phyloP scores from a whole-genome alignment of 2,888 invertebrate species.

The Caenorhabditis plicata region DNA sequence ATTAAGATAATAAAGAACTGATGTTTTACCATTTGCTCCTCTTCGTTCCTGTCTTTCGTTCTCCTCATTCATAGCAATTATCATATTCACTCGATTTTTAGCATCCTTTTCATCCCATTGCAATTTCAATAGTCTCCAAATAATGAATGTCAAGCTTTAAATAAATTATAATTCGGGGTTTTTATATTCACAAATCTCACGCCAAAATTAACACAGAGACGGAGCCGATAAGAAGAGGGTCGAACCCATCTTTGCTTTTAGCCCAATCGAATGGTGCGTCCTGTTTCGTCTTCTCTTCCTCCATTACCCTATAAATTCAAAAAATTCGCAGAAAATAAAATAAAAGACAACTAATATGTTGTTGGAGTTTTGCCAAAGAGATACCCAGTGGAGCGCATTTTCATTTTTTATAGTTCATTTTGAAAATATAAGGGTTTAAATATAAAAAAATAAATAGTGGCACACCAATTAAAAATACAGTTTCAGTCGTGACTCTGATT shows the following conservation, averaged over 20 bases:
- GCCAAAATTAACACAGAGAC: constrained; percentile 32
- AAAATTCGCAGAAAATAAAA: too few species aligned
- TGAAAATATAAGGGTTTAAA: too few species aligned
- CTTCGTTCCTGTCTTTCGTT: constrained; percentile 28
- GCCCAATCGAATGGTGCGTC: constrained; percentile 10
- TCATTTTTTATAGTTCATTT: too few species aligned
- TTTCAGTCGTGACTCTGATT: too few species aligned
- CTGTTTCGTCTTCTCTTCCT: too few species aligned
- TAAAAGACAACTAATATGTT: too few species aligned
- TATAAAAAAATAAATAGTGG: too few species aligned
- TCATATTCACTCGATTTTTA: constrained; percentile 30
- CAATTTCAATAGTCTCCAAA: constrained; percentile 38
- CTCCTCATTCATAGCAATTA: constrained; percentile 45
- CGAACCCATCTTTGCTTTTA: constrained; percentile 16
- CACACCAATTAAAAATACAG: too few species aligned
- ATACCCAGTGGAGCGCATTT: too few species aligned
- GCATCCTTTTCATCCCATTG: constrained; percentile 47
- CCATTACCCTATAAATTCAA: too few species aligned
- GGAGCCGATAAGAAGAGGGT: constrained; percentile 40
- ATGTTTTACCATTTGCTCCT: constrained; percentile 34
- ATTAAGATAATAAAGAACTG: background rate
- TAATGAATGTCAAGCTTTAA: constrained; percentile 37
- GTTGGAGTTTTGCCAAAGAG: too few species aligned
- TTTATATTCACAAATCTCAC: constrained; percentile 21
- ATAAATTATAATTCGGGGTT: background rate